Evolutionary conservation across 2,113 vertebrate genomes (phyloP).

Genomic region (Pyrgilauda ruficollis): DNA sequence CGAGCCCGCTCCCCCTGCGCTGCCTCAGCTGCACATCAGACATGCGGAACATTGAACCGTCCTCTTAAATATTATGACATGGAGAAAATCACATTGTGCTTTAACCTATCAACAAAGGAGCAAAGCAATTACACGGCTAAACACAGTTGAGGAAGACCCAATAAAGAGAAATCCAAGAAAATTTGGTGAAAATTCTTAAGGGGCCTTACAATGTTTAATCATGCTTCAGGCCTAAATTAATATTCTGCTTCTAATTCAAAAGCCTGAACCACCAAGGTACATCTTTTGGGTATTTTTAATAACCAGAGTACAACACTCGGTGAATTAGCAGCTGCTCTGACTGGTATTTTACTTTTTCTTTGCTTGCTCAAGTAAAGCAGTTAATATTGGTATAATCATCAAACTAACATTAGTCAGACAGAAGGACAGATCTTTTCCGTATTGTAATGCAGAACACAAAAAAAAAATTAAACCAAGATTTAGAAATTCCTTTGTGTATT

Average conservation of each 20-base stretch:
- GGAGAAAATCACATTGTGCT: constrained; percentile 79
- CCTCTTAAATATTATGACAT: constrained; percentile 80
- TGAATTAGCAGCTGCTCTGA: constrained; percentile 85
- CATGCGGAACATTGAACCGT: constrained; percentile 67
- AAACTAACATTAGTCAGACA: constrained; percentile 79
- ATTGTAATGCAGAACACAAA: constrained; percentile 56
- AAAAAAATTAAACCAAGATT: constrained; percentile 50
- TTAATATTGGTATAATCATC: constrained; percentile 86
- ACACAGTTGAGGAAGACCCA: constrained; percentile 81
- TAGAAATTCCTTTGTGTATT: constrained; percentile 46
- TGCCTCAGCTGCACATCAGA: constrained; percentile 71
- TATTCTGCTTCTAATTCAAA: constrained; percentile 89
- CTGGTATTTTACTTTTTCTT: constrained; percentile 81
- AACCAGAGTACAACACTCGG: constrained; percentile 78
- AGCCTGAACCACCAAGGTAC: constrained; percentile 84
- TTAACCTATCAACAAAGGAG: constrained; percentile 84
- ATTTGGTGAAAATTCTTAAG: constrained; percentile 86
- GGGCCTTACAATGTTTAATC: constrained; percentile 86
- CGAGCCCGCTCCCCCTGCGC: background rate
- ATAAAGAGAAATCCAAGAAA: constrained; percentile 86
- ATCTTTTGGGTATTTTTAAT: constrained; percentile 88
- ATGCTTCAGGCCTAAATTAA: constrained; percentile 85
- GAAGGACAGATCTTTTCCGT: constrained; percentile 66
- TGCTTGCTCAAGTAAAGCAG: constrained; percentile 85
- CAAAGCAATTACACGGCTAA: constrained; percentile 85